Base-by-base conservation (phyloP, 2,797 vertebrate species). In the Sebastes miniatus region DNA sequence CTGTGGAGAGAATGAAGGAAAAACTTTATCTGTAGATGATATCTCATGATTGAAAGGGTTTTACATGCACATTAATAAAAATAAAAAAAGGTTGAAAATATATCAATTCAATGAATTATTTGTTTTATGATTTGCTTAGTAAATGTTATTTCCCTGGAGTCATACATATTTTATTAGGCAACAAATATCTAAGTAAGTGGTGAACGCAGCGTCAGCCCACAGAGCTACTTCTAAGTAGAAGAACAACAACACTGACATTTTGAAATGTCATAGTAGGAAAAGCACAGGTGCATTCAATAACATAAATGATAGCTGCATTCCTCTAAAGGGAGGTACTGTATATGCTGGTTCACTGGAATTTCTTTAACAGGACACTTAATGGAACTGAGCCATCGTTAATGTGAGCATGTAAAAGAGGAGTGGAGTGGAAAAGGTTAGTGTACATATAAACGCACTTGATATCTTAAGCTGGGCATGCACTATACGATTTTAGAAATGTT, bases 1-100 rank as follows among this genome's bases (percentile, higher is more conserved):
- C 99, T 99, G 95, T 61, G 91, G 90, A 93, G 11, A 47, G 36
- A 71, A 61, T 58, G 3, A 56, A 79, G 25, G 12, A 76, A 73
- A 29, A 29, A 27, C 5, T 18, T 25, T 1, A 34, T 34, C 4
- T 70, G 11, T n/a, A 36, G 18, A 27, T 14, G 11, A 36, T 4
- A 8, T 39, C n/a, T 52, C 47, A 6, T 22, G 7, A 47, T 47
- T 7, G 6, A 7, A 18, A 31, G 16, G 24, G 22, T 39, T 80
- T 52, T 54, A 29, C 22, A 76, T 4, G 11, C 6, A 81, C 39
- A 32, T 32, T 10, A n/a, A 22, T 8, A 47, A 0, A 18, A 47
- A 47, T 16, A 61, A 50, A 50, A 50, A 50, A 50, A 50, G 43
- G 43, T 50, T 20, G 43, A 50, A 50, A 50, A 50, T 50, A 50